Evolutionary conservation across 53 echinoderm and acorn worm genomes (phyloP).

Genomic region (Holothuria scabra): DNA sequence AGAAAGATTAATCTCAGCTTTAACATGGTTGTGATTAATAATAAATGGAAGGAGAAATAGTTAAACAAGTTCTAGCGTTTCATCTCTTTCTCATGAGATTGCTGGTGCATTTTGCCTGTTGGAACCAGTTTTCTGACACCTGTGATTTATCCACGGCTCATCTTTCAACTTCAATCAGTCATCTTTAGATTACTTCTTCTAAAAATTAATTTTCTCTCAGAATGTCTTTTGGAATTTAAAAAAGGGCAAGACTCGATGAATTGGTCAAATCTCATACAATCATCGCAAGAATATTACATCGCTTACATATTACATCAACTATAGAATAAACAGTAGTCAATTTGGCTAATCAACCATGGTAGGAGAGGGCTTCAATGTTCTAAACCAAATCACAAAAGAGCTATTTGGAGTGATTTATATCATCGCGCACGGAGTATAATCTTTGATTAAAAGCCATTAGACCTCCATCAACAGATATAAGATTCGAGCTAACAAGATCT

Average conservation of each 20-base stretch:
- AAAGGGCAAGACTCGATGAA: conserved; percentile 47
- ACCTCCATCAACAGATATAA: conserved; percentile 37
- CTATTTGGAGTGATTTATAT: conserved; percentile 48
- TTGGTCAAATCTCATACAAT: conserved; percentile 50
- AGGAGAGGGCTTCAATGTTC: conserved; percentile 33
- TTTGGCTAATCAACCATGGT: conserved; percentile 48
- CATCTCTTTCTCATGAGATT: too few relatives aligned
- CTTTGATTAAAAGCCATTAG: conserved; percentile 59
- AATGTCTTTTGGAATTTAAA: conserved; percentile 53
- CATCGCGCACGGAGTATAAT: conserved; percentile 44
- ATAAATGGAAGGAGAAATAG: conserved; percentile 22
- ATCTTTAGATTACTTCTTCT: conserved; percentile 46
- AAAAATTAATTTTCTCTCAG: conserved; percentile 54
- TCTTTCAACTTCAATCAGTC: conserved; percentile 49
- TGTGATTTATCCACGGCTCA: conserved; percentile 47
- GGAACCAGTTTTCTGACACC: conserved; percentile 18
- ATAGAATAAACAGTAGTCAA: conserved; percentile 56
- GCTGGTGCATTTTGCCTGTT: too few relatives aligned
- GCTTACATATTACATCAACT: conserved; percentile 47
- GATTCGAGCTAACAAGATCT: conserved; percentile 49
- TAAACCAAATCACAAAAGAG: conserved; percentile 46
- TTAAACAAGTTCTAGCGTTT: conserved; percentile 2
- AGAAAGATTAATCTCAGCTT: conserved; percentile 23
- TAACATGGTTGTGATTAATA: conserved; percentile 23
- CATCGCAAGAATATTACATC: conserved; percentile 41